Percentiles rank a stretch among this genome's conserved stretches.
Conservation (phyloP, 2,888 invertebrate species). For the Parnassius orleans region DNA sequence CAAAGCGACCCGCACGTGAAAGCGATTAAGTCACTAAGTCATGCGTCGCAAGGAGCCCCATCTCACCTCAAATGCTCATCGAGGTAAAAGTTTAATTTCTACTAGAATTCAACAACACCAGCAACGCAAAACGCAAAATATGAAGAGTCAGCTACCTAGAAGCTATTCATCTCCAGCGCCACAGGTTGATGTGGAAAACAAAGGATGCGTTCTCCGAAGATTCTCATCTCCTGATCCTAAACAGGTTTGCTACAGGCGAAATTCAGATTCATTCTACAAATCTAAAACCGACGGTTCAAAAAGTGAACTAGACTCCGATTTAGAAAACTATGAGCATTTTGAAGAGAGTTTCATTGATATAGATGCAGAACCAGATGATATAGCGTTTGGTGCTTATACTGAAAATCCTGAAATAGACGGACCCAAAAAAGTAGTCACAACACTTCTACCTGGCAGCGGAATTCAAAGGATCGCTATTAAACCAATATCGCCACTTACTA, state of each 20-base stretch:
- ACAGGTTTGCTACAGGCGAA: constrained; percentile 53
- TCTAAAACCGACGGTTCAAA: constrained; percentile 62
- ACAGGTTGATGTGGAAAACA: constrained; percentile 52
- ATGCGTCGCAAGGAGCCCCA: constrained; percentile 67
- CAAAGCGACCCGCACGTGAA: constrained; percentile 53
- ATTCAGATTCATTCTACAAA: constrained; percentile 62
- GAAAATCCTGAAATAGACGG: constrained; percentile 59
- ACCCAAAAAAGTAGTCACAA: constrained; percentile 62
- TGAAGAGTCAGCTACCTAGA: constrained; percentile 60
- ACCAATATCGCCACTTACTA: constrained; percentile 53
- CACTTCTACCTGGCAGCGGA: constrained; percentile 69
- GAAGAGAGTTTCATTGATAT: constrained; percentile 71
- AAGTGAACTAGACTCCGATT: constrained; percentile 67
- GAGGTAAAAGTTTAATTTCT: constrained; percentile 65
- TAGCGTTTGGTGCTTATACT: constrained; percentile 49
- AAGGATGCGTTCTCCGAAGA: constrained; percentile 62
- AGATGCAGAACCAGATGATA: constrained; percentile 65
- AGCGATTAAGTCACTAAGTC: constrained; percentile 26
- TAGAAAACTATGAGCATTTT: constrained; percentile 69
- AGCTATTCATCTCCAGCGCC: constrained; percentile 68
- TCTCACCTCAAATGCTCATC: constrained; percentile 44
- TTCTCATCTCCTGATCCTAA: constrained; percentile 70
- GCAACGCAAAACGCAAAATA: constrained; percentile 54
- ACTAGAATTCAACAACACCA: constrained; percentile 65
- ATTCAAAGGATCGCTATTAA: constrained; percentile 63